phyloP scores from a whole-genome alignment of 2,113 vertebrate species.

The Panthera leo region DNA sequence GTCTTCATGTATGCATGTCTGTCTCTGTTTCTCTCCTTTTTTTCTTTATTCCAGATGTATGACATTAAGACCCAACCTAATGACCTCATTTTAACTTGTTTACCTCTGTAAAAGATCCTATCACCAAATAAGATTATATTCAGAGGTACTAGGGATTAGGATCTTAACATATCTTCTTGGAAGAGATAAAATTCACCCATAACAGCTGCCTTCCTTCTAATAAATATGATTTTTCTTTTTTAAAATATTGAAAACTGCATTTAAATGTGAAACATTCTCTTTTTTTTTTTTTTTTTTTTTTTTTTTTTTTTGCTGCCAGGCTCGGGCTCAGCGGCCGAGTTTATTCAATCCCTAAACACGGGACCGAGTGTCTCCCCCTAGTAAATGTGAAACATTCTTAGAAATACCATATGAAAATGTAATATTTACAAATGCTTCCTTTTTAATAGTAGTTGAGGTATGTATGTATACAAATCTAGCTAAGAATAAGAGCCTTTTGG shows the following conservation, averaged over 20 bases:
- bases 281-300: too few species aligned
- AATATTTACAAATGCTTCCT: background rate
- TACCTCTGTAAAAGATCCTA: background rate
- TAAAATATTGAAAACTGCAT: background rate
- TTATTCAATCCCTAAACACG: too few species aligned
- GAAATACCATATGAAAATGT: background rate
- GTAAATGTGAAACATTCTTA: background rate
- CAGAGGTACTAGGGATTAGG: background rate
- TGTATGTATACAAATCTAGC: background rate
- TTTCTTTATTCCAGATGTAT: background rate
- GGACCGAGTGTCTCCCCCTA: too few species aligned
- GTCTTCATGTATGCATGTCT: background rate
- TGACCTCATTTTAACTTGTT: background rate
- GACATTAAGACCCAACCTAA: background rate
- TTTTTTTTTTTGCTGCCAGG: too few species aligned
- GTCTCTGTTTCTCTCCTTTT: background rate
- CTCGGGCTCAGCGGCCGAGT: too few species aligned
- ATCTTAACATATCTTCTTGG: background rate
- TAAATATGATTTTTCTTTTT: background rate
- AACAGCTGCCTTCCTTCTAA: background rate
- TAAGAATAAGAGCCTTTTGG: background rate
- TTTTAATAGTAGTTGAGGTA: background rate
- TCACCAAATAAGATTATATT: background rate
- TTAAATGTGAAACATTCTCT: background rate
- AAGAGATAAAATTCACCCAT: background rate